Conservation (phyloP, 2,888 invertebrate genomes). For the Papilio gigon region DNA sequence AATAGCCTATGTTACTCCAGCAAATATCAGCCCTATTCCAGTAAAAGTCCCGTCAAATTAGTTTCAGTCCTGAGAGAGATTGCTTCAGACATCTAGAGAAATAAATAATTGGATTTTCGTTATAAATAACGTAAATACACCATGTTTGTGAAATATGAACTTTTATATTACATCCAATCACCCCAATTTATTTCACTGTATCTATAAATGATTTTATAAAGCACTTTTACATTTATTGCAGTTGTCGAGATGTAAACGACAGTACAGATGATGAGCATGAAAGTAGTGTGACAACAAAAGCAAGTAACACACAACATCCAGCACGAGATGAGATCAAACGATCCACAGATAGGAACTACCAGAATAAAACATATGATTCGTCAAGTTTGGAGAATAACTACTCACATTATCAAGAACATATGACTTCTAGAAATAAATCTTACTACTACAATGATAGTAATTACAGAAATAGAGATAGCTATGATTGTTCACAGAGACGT, state of each 20-base stretch:
- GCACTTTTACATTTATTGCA: conserved; percentile 33
- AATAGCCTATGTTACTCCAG: too few species aligned
- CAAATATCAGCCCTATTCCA: too few species aligned
- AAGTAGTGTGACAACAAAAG: conserved; percentile 36
- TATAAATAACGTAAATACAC: too few species aligned
- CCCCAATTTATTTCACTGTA: too few species aligned
- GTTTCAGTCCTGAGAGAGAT: too few species aligned
- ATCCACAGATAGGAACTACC: conserved; percentile 45
- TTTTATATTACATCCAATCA: too few species aligned
- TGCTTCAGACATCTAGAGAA: too few species aligned
- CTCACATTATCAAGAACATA: conserved; percentile 37
- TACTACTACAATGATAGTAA: conserved; percentile 50
- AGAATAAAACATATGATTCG: conserved; percentile 42
- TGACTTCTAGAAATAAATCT: conserved; percentile 45
- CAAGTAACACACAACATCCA: conserved; percentile 43
- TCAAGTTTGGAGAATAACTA: conserved; percentile 33
- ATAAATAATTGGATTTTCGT: too few species aligned
- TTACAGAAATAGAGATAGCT: conserved; percentile 52
- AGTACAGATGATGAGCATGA: conserved; percentile 65
- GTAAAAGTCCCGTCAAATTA: too few species aligned
- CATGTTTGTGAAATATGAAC: too few species aligned
- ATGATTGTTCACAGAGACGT: conserved; percentile 51
- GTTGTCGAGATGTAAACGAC: conserved; percentile 47
- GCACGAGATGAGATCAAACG: conserved; percentile 45
- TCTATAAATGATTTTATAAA: too few species aligned